These are phyloP conservation scores for Drosophila lacteicornis DNA, from an alignment of 1,140 invertebrate species.

Conservation along the genomic window DNA sequence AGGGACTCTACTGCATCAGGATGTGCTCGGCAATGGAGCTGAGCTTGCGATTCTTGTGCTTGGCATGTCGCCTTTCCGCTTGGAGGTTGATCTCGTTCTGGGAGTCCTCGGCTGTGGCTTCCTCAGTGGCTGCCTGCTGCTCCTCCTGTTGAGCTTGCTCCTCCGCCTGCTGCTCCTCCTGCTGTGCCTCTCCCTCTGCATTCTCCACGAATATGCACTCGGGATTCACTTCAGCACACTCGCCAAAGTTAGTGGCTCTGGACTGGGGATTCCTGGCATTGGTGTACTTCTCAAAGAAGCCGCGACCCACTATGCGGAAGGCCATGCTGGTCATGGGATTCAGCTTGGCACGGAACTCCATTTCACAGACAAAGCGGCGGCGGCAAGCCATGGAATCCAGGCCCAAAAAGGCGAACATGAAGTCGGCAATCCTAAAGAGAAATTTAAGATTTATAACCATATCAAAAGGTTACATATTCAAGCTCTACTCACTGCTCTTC, in stretches of 20 bases:
- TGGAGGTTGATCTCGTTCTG: slow-evolving; percentile 69
- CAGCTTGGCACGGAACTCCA: slow-evolving; percentile 78
- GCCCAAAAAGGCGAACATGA: slow-evolving; percentile 80
- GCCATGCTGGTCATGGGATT: slow-evolving; percentile 82
- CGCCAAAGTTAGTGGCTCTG: slow-evolving; percentile 63
- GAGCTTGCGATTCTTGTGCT: slow-evolving; percentile 58
- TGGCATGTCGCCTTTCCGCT: slow-evolving; percentile 60
- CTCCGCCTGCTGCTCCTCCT: slow-evolving; percentile 2
- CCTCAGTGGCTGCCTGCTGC: slow-evolving; percentile 21
- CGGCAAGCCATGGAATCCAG: slow-evolving; percentile 77
- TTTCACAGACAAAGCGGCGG: slow-evolving; percentile 82
- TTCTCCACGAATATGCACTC: slow-evolving; percentile 78
- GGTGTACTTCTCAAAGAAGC: slow-evolving; percentile 81
- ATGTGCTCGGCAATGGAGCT: slow-evolving; percentile 69
- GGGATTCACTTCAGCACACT: slow-evolving; percentile 74
- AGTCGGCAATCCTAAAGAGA: slow-evolving; percentile 67
- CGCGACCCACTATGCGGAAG: slow-evolving; percentile 78
- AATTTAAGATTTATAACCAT: not conserved
- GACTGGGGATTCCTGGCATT: slow-evolving; percentile 62
- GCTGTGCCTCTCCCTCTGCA: slow-evolving; percentile 5
- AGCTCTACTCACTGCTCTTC: slow-evolving; percentile 68
- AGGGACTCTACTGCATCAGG: slow-evolving; percentile 54
- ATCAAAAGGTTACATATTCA: not conserved
- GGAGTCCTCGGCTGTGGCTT: slow-evolving; percentile 30
- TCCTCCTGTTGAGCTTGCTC: slow-evolving; percentile 12